These are phyloP conservation scores for Drosophila takahashii DNA, from an alignment of 1,140 invertebrate species.

Conservation along the genomic window DNA sequence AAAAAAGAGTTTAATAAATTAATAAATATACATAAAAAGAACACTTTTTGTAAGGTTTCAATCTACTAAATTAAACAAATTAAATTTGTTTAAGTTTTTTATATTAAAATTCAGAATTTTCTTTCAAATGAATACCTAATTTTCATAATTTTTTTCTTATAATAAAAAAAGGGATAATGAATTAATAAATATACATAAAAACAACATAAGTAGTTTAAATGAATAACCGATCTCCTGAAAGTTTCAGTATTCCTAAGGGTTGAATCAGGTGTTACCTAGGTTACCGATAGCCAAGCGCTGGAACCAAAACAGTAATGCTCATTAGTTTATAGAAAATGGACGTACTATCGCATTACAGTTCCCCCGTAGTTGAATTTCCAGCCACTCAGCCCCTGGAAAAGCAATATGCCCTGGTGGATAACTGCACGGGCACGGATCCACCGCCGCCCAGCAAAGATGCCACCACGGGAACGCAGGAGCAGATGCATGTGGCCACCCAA, in stretches of 20 bases:
- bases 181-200: neutral
- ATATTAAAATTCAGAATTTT: too few relatives aligned
- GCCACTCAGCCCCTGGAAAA: slow-evolving; percentile 65
- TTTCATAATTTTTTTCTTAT: too few relatives aligned
- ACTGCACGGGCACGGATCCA: slow-evolving; percentile 73
- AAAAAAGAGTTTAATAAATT: too few relatives aligned
- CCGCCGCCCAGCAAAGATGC: slow-evolving; percentile 42
- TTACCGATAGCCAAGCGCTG: slow-evolving; percentile 5
- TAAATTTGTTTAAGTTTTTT: too few relatives aligned
- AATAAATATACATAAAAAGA: too few relatives aligned
- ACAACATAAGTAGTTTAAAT: neutral
- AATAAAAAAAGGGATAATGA: neutral
- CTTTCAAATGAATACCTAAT: too few relatives aligned
- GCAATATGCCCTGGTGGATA: slow-evolving; percentile 58
- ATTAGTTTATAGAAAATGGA: slow-evolving; percentile 53
- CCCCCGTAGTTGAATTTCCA: slow-evolving; percentile 70
- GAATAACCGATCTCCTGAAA: neutral
- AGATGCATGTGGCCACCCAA: slow-evolving; percentile 54
- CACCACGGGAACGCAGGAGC: slow-evolving; percentile 47
- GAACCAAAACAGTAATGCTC: slow-evolving; percentile 2
- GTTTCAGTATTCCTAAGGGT: neutral
- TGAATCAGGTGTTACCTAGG: slow-evolving; percentile 36
- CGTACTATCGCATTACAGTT: slow-evolving; percentile 76
- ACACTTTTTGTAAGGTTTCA: neutral
- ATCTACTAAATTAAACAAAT: too few relatives aligned